Percentiles rank a stretch among this genome's conserved stretches.
These are phyloP conservation scores for Cyphomyrmex costatus DNA, from an alignment of 1,140 invertebrate genomes.

Conservation along the genomic window DNA sequence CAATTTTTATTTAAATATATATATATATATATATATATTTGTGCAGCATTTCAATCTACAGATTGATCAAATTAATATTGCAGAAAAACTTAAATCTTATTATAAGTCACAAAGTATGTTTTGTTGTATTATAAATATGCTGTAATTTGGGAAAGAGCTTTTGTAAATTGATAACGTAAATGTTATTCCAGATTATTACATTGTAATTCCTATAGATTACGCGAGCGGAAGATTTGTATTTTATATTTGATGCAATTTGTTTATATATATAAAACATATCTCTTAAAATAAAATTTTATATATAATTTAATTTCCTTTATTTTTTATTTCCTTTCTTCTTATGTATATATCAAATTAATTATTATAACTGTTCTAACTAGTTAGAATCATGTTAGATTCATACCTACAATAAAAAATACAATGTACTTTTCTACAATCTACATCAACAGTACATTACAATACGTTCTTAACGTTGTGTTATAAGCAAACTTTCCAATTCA, in stretches of 20 bases:
- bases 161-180: background rate
- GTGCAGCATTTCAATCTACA: background rate
- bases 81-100: background rate
- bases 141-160: background rate
- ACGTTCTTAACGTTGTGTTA: background rate
- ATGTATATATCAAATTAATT: background rate
- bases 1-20: background rate
- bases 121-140: background rate
- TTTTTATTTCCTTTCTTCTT: background rate
- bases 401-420: background rate
- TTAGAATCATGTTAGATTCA: background rate
- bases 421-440: background rate
- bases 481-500: conserved; percentile 33
- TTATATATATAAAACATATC: background rate
- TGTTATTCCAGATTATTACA: background rate
- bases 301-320: background rate
- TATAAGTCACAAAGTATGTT: background rate
- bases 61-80: conserved; percentile 23
- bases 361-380: background rate
- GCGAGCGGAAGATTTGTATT: background rate
- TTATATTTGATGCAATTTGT: background rate
- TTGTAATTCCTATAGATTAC: background rate
- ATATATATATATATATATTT: background rate
- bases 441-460: background rate
- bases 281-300: conserved; percentile 7